These are phyloP conservation scores for Crepidodera aurea DNA, from an alignment of 2,888 invertebrate species.

Conservation along the genomic window DNA sequence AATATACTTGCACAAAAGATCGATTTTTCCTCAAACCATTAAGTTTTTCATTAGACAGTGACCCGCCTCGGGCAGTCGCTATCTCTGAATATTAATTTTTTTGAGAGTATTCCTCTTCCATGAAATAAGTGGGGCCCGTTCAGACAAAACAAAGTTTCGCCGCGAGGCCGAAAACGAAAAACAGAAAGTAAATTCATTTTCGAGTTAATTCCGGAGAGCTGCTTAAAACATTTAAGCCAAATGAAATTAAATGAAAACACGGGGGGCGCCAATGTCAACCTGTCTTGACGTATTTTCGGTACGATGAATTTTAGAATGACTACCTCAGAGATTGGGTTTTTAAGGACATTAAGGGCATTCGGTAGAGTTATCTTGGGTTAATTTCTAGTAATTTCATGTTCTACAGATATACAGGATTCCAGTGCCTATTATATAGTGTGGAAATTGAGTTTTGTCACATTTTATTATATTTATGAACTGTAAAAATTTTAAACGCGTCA, in stretches of 20 bases:
- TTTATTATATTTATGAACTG: too few species aligned
- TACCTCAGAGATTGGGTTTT: too few species aligned
- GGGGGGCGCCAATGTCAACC: constrained; percentile 35
- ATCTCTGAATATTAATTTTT: constrained; percentile 30
- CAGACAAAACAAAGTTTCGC: constrained; percentile 36
- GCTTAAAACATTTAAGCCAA: constrained; percentile 52
- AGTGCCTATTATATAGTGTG: too few species aligned
- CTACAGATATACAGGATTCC: too few species aligned
- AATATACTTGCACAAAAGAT: neutral
- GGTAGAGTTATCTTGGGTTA: too few species aligned
- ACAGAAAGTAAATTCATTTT: constrained; percentile 52
- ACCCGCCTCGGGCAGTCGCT: neutral
- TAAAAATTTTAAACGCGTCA: too few species aligned
- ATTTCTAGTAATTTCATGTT: too few species aligned
- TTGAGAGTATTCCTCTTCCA: neutral
- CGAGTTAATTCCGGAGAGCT: constrained; percentile 50
- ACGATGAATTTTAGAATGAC: neutral
- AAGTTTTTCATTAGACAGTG: constrained; percentile 24
- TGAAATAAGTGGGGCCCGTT: constrained; percentile 1
- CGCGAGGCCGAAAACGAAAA: constrained; percentile 39
- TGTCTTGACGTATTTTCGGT: constrained; percentile 30
- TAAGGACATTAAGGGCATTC: too few species aligned
- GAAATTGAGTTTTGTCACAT: too few species aligned
- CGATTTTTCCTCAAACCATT: constrained; percentile 9
- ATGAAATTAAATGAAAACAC: constrained; percentile 53